phyloP scores from a whole-genome alignment of 1,140 invertebrate genomes.

The Leptinotarsa lineolata region DNA sequence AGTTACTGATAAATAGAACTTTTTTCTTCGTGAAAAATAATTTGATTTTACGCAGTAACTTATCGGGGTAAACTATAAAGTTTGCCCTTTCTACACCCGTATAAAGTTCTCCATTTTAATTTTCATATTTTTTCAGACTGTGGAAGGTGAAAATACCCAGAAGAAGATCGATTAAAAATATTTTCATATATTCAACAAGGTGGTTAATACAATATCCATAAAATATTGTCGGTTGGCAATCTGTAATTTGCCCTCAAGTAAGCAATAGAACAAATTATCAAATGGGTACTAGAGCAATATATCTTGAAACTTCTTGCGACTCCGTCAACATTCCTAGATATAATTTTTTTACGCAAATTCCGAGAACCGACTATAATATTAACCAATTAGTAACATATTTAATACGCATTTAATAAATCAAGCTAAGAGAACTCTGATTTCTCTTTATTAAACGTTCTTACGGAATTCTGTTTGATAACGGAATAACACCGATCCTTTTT shows the following conservation, averaged over 20 bases:
- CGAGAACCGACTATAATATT: constrained; percentile 24
- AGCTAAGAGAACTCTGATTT: constrained; percentile 24
- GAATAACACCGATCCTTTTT: constrained; percentile 23
- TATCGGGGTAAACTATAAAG: too few relatives aligned
- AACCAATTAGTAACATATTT: constrained; percentile 30
- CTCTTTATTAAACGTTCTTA: constrained; percentile 24
- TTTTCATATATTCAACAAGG: too few relatives aligned
- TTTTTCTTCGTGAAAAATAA: too few relatives aligned
- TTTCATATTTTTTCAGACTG: too few relatives aligned
- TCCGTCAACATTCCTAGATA: constrained; percentile 19
- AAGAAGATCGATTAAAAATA: too few relatives aligned
- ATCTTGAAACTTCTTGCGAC: constrained; percentile 14
- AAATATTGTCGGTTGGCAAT: background rate
- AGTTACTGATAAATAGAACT: too few relatives aligned
- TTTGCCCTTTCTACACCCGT: too few relatives aligned
- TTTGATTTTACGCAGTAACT: too few relatives aligned
- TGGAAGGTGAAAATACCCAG: too few relatives aligned
- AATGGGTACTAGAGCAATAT: constrained; percentile 17
- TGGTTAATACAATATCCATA: too few relatives aligned
- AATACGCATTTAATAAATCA: constrained; percentile 29
- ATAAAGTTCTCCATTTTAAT: too few relatives aligned
- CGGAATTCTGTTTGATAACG: constrained; percentile 25
- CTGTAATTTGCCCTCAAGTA: background rate
- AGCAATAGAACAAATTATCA: constrained; percentile 24
- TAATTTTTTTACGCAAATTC: constrained; percentile 21